phyloP scores from a whole-genome alignment of 2,113 vertebrate genomes.

The Felis catus region DNA sequence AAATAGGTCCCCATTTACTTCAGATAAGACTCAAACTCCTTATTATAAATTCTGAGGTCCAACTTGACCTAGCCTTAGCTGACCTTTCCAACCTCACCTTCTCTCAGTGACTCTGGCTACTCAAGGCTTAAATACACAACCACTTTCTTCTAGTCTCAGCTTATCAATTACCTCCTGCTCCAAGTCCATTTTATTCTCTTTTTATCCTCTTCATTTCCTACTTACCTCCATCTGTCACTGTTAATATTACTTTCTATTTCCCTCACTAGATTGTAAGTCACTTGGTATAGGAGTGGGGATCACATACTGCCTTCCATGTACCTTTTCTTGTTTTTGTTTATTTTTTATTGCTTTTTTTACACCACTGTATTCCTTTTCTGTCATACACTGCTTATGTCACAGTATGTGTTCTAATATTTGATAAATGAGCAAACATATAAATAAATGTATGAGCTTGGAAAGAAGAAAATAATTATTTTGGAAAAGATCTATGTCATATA shows the following conservation, averaged over 20 bases:
- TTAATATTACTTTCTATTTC: constrained; percentile 4
- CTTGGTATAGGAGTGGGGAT: not conserved
- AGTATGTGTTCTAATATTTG: not conserved
- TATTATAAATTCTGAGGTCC: not conserved
- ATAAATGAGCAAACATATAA: not conserved
- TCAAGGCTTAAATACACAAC: not conserved
- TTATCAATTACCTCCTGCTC: not conserved
- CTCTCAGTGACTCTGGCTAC: not conserved
- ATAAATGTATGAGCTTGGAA: not conserved
- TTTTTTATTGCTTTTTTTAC: not conserved
- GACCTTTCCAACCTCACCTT: not conserved
- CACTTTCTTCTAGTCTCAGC: not conserved
- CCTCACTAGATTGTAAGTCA: not conserved
- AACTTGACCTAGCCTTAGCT: not conserved
- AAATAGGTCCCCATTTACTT: not conserved
- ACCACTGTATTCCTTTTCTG: not conserved
- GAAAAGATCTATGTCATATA: not conserved
- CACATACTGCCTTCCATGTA: not conserved
- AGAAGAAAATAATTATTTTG: constrained; percentile 29
- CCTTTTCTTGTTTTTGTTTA: not conserved
- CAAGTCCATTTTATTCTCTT: not conserved
- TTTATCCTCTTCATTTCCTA: not conserved
- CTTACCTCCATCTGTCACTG: not conserved
- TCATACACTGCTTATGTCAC: not conserved
- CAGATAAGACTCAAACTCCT: not conserved